These are phyloP conservation scores for Celastrina argiolus DNA, from an alignment of 2,888 invertebrate genomes.

Conservation along the genomic window DNA sequence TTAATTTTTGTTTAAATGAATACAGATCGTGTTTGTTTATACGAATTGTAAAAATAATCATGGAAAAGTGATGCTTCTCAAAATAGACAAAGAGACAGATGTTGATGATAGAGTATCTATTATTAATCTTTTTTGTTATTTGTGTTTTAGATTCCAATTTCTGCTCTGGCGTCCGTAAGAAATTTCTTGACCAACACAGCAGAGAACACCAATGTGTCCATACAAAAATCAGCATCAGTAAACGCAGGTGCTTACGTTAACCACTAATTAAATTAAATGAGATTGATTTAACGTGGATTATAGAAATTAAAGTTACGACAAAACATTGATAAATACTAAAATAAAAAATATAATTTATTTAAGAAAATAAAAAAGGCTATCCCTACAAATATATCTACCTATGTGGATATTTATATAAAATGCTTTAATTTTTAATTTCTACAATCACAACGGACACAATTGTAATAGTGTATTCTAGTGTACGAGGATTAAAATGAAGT, in stretches of 20 bases:
- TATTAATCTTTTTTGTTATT: not conserved
- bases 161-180: conserved; percentile 80
- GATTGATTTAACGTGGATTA: not conserved
- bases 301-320: not conserved
- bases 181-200: conserved; percentile 77
- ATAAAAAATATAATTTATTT: too few species aligned
- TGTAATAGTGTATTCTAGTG: too few species aligned
- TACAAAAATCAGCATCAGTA: conserved; percentile 62
- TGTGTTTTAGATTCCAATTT: conserved; percentile 78
- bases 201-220: conserved; percentile 57
- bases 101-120: not conserved
- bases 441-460: not conserved
- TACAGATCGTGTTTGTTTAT: too few species aligned
- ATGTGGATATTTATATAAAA: too few species aligned
- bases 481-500: too few species aligned
- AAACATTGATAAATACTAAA: too few species aligned
- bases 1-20: too few species aligned
- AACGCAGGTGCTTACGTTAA: conserved; percentile 52
- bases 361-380: too few species aligned
- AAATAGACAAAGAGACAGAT: too few species aligned
- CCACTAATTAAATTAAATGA: conserved; percentile 13
- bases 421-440: too few species aligned
- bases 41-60: too few species aligned
- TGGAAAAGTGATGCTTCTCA: not conserved
- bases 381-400: too few species aligned